These are phyloP conservation scores for Corvus cornix DNA, from an alignment of 2,113 vertebrate genomes.

Conservation along the genomic window DNA sequence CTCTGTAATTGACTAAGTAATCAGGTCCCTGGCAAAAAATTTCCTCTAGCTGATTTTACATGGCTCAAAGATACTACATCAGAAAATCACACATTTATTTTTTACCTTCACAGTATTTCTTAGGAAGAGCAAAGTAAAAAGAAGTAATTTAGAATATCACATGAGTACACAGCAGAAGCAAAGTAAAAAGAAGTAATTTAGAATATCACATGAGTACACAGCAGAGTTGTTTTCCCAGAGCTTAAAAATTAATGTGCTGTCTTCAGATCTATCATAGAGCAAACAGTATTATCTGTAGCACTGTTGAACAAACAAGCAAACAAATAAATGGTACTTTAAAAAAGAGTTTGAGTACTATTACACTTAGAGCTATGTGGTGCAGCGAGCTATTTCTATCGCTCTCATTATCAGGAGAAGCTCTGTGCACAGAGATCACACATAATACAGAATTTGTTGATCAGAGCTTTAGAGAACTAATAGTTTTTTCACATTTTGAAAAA, in stretches of 20 bases:
- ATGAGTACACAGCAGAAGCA: not conserved
- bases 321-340: not conserved
- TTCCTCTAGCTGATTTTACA: not conserved
- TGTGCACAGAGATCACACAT: not conserved
- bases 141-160: not conserved
- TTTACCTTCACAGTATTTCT: not conserved
- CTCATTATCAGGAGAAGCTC: not conserved
- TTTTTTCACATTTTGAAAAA: not conserved
- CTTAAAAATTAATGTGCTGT: not conserved
- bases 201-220: not conserved
- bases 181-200: not conserved
- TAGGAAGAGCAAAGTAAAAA: not conserved
- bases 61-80: not conserved
- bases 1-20: not conserved
- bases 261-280: not conserved
- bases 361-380: not conserved
- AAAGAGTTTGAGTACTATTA: not conserved
- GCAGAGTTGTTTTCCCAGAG: not conserved
- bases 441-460: not conserved
- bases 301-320: not conserved
- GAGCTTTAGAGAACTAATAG: not conserved
- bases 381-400: not conserved
- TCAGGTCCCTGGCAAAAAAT: not conserved
- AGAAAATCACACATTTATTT: slow-evolving; percentile 1
- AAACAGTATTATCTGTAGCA: not conserved